These are phyloP conservation scores for Musca domestica DNA, from an alignment of 1,140 invertebrate species.

Conservation along the genomic window DNA sequence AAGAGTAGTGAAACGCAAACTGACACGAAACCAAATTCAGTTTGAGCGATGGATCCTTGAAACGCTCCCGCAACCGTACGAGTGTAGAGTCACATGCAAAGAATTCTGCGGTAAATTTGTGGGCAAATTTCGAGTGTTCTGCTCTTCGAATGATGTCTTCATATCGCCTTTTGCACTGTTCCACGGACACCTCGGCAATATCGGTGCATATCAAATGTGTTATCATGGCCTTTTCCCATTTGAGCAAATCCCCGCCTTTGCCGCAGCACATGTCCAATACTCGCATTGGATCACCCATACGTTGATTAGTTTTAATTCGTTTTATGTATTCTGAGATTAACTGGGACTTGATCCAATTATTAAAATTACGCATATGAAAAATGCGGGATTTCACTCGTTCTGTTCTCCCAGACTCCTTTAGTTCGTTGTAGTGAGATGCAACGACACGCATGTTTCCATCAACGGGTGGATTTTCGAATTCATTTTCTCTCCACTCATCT, in stretches of 20 bases:
- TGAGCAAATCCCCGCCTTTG: conserved; percentile 95
- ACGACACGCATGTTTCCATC: conserved; percentile 63
- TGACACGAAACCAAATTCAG: conserved; percentile 95
- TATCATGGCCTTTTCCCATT: conserved; percentile 87
- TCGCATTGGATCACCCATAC: conserved; percentile 60
- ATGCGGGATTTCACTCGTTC: conserved; percentile 84
- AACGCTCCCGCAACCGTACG: conserved; percentile 71
- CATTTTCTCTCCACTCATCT: conserved; percentile 1
- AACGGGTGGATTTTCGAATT: background rate
- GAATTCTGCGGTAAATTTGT: conserved; percentile 83
- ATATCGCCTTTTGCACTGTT: conserved; percentile 77
- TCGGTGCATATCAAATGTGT: conserved; percentile 90
- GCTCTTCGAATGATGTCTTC: conserved; percentile 57
- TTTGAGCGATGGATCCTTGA: conserved; percentile 69
- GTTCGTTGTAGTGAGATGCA: conserved; percentile 81
- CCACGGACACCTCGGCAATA: conserved; percentile 87
- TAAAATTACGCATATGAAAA: conserved; percentile 92
- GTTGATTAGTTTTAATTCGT: conserved; percentile 63
- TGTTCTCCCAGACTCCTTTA: conserved; percentile 77
- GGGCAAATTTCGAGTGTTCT: conserved; percentile 45
- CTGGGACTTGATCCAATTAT: conserved; percentile 98
- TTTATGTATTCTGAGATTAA: conserved; percentile 76
- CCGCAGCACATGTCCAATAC: conserved; percentile 82
- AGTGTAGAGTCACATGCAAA: conserved; percentile 88
- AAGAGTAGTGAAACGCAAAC: conserved; percentile 96